Conservation (phyloP, 1,140 invertebrate species). For the Probaryconus sp. region DNA sequence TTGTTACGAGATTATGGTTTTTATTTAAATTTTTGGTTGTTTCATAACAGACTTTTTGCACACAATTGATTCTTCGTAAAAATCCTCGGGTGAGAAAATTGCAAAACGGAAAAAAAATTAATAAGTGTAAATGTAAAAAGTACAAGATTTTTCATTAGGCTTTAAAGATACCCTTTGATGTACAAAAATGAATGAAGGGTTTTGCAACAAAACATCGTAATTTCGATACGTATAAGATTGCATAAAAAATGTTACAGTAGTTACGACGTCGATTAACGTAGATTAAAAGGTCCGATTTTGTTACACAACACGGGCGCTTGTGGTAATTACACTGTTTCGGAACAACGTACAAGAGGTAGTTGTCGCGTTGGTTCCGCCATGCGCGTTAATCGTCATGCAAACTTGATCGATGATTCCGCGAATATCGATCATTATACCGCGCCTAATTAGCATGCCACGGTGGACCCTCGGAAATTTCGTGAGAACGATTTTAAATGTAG, state of each 20-base stretch:
- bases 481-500: conserved; percentile 8
- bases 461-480: conserved; percentile 43
- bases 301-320: conserved; percentile 17
- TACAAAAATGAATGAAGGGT: conserved; percentile 6
- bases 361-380: conserved; percentile 44
- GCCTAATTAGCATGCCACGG: conserved; percentile 55
- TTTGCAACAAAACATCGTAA: conserved; percentile 31
- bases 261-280: conserved; percentile 43
- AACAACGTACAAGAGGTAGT: conserved; percentile 19
- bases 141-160: conserved; percentile 18
- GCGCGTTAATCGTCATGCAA: conserved; percentile 59
- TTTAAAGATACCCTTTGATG: conserved; percentile 17
- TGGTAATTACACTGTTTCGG: conserved; percentile 56
- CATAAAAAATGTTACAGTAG: conserved; percentile 30
- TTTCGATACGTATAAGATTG: conserved; percentile 10
- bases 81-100: too few species aligned
- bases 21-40: too few species aligned
- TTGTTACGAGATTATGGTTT: too few species aligned
- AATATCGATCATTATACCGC: conserved; percentile 51
- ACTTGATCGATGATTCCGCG: conserved; percentile 63
- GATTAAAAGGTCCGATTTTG: conserved; percentile 55
- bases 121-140: not conserved
- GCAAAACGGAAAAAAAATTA: not conserved
- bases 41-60: too few species aligned
- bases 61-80: too few species aligned